phyloP scores from a whole-genome alignment of 2,113 vertebrate genomes.

The human (Homo sapiens) region GRCh38 chr12:110180501-110181000 shows the following conservation, averaged over 20 bases:
- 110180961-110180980: background rate
- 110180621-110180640: background rate
- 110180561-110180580: constrained; percentile 92
- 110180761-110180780: background rate
- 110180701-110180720: constrained; percentile 11
- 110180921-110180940: constrained; percentile 7
- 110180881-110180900: constrained; percentile 9
- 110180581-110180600: background rate
- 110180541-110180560: constrained; percentile 88
- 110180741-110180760: background rate
- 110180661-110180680: constrained; percentile 36
- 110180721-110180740: constrained; percentile 55
- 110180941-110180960: background rate
- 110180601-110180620: background rate
- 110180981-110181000: background rate
- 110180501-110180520: constrained; percentile 94
- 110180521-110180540: constrained; percentile 94
- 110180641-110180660: constrained; percentile 48
- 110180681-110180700: constrained; percentile 59
- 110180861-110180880: constrained; percentile 22
- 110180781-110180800: constrained; percentile 55
- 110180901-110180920: background rate
- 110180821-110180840: constrained; percentile 57
- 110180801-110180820: constrained; percentile 53
- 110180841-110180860: constrained; percentile 40